Base-by-base conservation (phyloP, 1,140 invertebrate species). In the Plectrocnemia conspersa region DNA sequence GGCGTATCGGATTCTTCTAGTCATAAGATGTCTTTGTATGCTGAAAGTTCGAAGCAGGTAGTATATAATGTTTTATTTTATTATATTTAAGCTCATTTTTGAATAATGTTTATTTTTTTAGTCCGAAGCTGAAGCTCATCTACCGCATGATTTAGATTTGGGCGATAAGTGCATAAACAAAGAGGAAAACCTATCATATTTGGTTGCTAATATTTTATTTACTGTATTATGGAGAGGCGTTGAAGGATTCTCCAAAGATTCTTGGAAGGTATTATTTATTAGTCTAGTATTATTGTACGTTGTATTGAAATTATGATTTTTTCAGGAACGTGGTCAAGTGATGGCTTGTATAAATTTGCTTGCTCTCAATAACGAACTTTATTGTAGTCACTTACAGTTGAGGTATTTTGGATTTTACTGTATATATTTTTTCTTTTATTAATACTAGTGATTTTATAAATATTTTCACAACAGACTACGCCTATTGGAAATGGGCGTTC, bases 171-270 rank as follows among this genome's bases (percentile, higher is more conserved):
- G 68, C 60, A 67, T 70, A 22, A 72, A 77, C 55, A 68, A 68
- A 65, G 73, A 79, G 67, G 72, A 78, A 61, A 79, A 82, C 61
- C 62, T 84, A 41, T 79, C 77, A 42, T 77, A 81, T 63, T 68
- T 81, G 22, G 71, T 83, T 1, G 70, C 79, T 0, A 77, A 80
- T 57, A 74, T 79, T 38, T 62, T 82, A 4, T 78, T 80, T 49
- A 78, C 77, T 6, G 68, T 83, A 1, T 75, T 83, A 63, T 84
- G 81, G 82, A 73, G 79, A 57, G 82, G 82, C 18, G 70, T 83
- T 16, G 74, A 79, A 44, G 78, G 79, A 29, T 76, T 77, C 47
- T 72, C 73, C 64, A 74, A 72, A 44, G 69, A 75, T 15, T 73
- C 75, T 27, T 84, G 82, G 82, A 79, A 76, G 69, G 76, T 79